Base-by-base conservation (phyloP, 1,140 invertebrate genomes). In the Caenorhabditis brenneri region DNA sequence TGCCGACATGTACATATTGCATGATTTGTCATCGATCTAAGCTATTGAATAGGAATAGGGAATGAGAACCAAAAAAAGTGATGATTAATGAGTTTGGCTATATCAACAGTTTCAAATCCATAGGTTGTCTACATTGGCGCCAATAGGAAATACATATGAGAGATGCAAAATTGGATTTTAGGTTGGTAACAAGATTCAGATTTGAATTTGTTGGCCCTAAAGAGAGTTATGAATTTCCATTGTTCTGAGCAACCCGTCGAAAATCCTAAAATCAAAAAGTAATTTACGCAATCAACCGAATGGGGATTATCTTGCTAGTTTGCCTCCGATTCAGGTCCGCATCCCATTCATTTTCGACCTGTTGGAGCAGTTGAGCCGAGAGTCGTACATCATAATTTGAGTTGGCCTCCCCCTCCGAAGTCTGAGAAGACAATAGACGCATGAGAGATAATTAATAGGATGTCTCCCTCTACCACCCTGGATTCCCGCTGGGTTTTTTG, bases 241-340 rank as follows among this genome's bases (percentile, higher is more conserved):
- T 74, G 65, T 74, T 74, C 36, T 9, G 31, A 65, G 31, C n/a
- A 24, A 27, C 9, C n/a, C 36, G 24, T 42, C n/a, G 36, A 74
- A 74, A 74, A 74, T 74, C 36, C n/a, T 19, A 74, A 74, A 74
- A 74, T 74, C 36, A 74, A 74, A n/a, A 74, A 42, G 65, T 74
- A 74, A 74, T 74, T 74, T 74, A 74, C 65, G 65, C 65, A 74
- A 74, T 74, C 36, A 74, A 74, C 36, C 65, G 65, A 74, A 24
- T 24, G 22, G 65, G 65, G 65, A 74, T 74, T 74, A 74, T 74
- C 65, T n/a, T 74, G 65, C 36, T 74, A 74, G 65, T 74, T 74
- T 74, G 65, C 65, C 65, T 74, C 22, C 65, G 19, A 74, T 74
- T 74, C 36, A 24, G 27, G 36, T 46, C 19, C 15, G 19, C 36